Conservation (phyloP, 2,797 vertebrate genomes). For the Selene dorsalis region DNA sequence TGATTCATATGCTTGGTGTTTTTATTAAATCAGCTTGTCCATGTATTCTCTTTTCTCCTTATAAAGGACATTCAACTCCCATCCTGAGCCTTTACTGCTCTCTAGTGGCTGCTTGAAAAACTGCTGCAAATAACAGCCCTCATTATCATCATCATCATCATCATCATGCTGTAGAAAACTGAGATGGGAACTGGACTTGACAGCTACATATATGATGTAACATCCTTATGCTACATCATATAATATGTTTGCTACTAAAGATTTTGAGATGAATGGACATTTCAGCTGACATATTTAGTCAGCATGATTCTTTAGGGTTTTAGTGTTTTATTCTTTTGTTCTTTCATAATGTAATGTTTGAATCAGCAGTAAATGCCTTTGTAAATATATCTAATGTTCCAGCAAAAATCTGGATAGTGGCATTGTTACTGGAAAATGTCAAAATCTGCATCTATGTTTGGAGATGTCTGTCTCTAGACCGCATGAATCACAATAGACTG, state of each 20-base stretch:
- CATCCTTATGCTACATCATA: not conserved
- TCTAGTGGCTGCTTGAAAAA: conserved; percentile 5
- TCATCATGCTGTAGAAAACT: not conserved
- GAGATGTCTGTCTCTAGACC: not conserved
- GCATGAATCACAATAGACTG: conserved; percentile 1
- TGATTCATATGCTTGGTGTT: not conserved
- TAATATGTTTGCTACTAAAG: not conserved
- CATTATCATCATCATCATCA: not conserved
- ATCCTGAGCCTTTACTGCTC: not conserved
- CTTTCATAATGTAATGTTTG: no score
- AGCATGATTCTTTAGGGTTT: not conserved
- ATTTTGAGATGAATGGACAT: not conserved
- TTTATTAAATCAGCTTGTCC: not conserved
- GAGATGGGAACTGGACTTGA: not conserved
- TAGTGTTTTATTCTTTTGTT: no score
- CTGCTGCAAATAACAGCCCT: not conserved
- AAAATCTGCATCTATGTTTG: no score
- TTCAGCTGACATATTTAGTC: not conserved
- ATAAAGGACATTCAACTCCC: not conserved
- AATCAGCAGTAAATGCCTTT: not conserved
- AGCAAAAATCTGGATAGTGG: not conserved
- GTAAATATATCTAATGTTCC: not conserved
- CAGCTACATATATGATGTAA: not conserved
- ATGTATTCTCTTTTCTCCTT: not conserved
- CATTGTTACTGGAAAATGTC: not conserved